Conservation (phyloP, 2,113 vertebrate genomes). For the Dinomys branickii region DNA sequence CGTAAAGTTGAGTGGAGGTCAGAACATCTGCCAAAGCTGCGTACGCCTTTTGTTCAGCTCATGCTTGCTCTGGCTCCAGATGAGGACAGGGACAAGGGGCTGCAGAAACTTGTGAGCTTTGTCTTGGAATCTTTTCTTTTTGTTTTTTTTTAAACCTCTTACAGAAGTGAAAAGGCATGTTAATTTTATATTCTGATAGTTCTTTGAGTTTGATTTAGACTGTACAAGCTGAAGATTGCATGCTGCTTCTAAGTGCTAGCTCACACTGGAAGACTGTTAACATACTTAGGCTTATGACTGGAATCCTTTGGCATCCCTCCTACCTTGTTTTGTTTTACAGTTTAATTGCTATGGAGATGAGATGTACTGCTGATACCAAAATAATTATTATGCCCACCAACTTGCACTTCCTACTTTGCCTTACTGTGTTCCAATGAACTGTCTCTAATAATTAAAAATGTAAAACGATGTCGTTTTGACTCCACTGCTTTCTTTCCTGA, state of each 20-base stretch:
- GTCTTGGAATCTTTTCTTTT: neutral
- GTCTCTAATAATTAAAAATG: conserved; percentile 11
- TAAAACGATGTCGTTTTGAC: neutral
- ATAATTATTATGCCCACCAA: conserved; percentile 70
- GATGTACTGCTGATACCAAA: conserved; percentile 36
- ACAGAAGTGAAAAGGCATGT: neutral
- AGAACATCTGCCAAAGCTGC: conserved; percentile 62
- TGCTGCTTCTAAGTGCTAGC: neutral
- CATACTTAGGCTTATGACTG: neutral
- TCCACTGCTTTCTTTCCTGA: neutral
- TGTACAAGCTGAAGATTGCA: neutral
- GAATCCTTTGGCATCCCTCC: neutral
- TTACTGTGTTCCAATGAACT: neutral
- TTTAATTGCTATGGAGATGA: conserved; percentile 51
- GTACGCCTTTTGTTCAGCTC: conserved; percentile 51
- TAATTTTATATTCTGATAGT: neutral
- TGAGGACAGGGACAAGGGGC: conserved; percentile 62
- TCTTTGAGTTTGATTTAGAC: conserved; percentile 23
- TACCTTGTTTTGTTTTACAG: conserved; percentile 46
- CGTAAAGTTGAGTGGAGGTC: conserved; percentile 38
- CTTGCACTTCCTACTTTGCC: conserved; percentile 32
- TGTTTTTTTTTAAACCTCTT: neutral
- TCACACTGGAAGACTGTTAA: conserved; percentile 13
- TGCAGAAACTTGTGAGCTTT: conserved; percentile 57
- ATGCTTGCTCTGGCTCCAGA: conserved; percentile 60